phyloP scores from a whole-genome alignment of 2,888 invertebrate genomes.

The Caenorhabditis uteleia region DNA sequence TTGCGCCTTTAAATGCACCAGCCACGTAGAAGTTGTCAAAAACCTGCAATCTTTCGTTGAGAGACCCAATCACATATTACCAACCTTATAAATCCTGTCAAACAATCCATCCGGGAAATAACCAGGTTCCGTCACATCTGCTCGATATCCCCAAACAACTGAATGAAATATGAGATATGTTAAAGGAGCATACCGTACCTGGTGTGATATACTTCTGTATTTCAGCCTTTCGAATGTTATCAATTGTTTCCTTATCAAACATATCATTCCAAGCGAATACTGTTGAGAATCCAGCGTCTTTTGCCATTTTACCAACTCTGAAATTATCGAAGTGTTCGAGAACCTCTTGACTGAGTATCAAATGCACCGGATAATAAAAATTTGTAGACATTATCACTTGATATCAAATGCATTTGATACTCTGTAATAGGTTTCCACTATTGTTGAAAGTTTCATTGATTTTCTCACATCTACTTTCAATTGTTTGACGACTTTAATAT shows the following conservation, averaged over 20 bases:
- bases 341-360: background rate
- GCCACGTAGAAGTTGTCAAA: constrained; percentile 82
- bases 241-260: constrained; percentile 54
- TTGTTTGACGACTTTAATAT: too few relatives aligned
- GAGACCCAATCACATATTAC: background rate
- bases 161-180: constrained; percentile 27
- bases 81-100: constrained; percentile 46
- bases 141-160: constrained; percentile 63
- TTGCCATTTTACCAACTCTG: constrained; percentile 42
- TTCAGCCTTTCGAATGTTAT: constrained; percentile 35
- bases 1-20: constrained; percentile 86
- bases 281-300: constrained; percentile 42
- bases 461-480: too few relatives aligned
- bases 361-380: too few relatives aligned
- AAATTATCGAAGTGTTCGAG: background rate
- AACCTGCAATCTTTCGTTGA: constrained; percentile 70
- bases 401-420: too few relatives aligned
- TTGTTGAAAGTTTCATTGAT: too few relatives aligned
- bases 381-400: too few relatives aligned
- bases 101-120: constrained; percentile 66
- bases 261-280: constrained; percentile 68
- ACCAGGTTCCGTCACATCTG: constrained; percentile 54
- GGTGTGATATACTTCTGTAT: constrained; percentile 24
- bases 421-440: too few relatives aligned
- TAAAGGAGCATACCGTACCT: background rate